Percentiles rank a stretch among this genome's conserved stretches.
Conservation (phyloP, 2,797 vertebrate species). For the Vipera latastei region DNA sequence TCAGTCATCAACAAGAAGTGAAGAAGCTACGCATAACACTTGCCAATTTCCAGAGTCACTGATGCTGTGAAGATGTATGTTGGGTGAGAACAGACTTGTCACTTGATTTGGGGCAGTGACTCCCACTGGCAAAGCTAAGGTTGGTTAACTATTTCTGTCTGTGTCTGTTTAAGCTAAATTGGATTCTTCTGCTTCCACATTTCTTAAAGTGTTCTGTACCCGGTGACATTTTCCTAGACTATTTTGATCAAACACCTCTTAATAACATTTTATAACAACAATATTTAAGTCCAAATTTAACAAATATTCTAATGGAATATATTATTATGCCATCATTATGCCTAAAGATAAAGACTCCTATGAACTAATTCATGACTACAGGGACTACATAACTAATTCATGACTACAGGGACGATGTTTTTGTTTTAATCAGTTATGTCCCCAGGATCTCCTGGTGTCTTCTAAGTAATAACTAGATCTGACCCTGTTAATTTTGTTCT, state of each 20-base stretch:
- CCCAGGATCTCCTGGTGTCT: background rate
- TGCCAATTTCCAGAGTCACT: constrained; percentile 65
- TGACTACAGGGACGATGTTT: background rate
- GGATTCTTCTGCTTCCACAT: background rate
- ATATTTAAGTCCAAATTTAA: background rate
- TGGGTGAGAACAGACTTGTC: constrained; percentile 52
- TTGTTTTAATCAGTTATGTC: background rate
- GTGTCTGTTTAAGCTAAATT: constrained; percentile 18
- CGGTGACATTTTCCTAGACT: background rate
- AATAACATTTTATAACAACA: background rate
- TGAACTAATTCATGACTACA: background rate
- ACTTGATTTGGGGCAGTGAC: constrained; percentile 51
- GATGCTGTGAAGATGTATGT: constrained; percentile 61
- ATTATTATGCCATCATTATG: background rate
- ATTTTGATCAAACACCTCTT: constrained; percentile 17
- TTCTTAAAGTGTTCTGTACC: constrained; percentile 20
- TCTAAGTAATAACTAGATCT: background rate
- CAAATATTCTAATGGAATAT: background rate
- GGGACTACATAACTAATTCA: background rate
- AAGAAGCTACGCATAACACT: constrained; percentile 60
- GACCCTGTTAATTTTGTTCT: background rate
- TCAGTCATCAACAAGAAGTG: constrained; percentile 53
- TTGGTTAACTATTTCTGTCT: constrained; percentile 43
- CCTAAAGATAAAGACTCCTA: background rate
- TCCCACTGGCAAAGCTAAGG: constrained; percentile 52